Evolutionary conservation across 2,888 invertebrate species (phyloP).

Genomic region (Campoplex capitator): DNA sequence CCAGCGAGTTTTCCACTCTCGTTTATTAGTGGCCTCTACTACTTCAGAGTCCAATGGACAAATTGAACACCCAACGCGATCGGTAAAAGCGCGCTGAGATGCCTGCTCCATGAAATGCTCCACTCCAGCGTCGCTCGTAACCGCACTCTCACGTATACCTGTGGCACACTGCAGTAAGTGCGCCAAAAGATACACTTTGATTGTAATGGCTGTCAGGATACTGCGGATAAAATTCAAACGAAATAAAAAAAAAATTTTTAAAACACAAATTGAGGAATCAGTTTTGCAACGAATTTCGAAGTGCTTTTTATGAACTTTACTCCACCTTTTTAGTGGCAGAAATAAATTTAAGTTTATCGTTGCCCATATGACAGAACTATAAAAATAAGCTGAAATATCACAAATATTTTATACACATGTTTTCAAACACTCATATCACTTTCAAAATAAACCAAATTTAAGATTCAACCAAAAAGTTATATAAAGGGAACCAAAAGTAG

Average conservation of each 20-base stretch:
- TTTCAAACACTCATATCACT: not conserved
- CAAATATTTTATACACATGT: not conserved
- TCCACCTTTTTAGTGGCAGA: not conserved
- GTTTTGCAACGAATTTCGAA: not conserved
- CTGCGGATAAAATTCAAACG: conserved; percentile 9
- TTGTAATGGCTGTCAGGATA: conserved; percentile 52
- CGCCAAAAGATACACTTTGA: conserved; percentile 45
- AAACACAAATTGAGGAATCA: not conserved
- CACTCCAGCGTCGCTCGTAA: conserved; percentile 26
- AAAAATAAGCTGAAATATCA: not conserved
- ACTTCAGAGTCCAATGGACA: conserved; percentile 22
- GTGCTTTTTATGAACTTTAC: not conserved
- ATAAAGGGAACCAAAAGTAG: not conserved
- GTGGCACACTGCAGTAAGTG: conserved; percentile 53
- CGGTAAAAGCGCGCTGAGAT: conserved; percentile 30
- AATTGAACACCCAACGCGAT: conserved; percentile 8
- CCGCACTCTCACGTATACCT: conserved; percentile 45
- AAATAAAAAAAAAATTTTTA: not conserved
- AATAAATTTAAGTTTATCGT: not conserved
- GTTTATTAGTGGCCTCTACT: conserved; percentile 48
- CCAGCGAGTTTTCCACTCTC: conserved; percentile 42
- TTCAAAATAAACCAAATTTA: not conserved
- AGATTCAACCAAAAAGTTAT: not conserved
- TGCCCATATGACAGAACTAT: not conserved
- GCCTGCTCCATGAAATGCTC: conserved; percentile 1